Evolutionary conservation across 1,140 invertebrate genomes (phyloP), one percentile per base, ranked within the genome.

Genomic region (Dryas iulia): DNA sequence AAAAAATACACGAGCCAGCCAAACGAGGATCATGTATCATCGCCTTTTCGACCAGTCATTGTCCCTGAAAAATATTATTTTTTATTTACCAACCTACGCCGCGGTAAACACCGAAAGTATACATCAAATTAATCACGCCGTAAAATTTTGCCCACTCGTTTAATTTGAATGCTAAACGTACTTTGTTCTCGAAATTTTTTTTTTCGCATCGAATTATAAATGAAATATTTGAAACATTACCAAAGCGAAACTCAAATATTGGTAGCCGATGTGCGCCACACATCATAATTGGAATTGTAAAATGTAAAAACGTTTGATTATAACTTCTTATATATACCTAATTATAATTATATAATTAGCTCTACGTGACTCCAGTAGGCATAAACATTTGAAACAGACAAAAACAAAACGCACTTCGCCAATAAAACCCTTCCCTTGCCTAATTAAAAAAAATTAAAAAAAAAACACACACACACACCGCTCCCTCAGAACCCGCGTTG

Each of bases 21-120:
- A 87, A 89, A 88, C 88, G 88, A 86, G 86, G 84, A 88, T 84
- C 86, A 86, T 90, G 88, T 90, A 90, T 89, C 89, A 89, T 89
- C 87, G 82, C 79, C 76, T 84, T 89, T 90, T 89, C 80, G 87
- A 81, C 82, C 88, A 89, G 84, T 89, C 86, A 89, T 91, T 91
- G 87, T 91, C 83, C 86, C 75, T 74, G 79, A 81, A 84, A 84
- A 81, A 82, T 79, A 78, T 79, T 78, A 79, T 83, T 82, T 84
- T 84, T 84, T 83, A 82, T 85, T 88, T 88, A 84, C 79, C 79
- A 82, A 82, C 80, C 69, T 63, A 74, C 78, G 73, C 57, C 72
- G 73, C 74, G 74, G 73, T 69, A 80, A 81, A 78, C 72, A 79
- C 76, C 75, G 75, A 82, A 84, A 84, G 78, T 84, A 81, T 79